Base-by-base conservation (phyloP, 2,888 invertebrate species). In the Scaptodrosophila latifasciaeformis region DNA sequence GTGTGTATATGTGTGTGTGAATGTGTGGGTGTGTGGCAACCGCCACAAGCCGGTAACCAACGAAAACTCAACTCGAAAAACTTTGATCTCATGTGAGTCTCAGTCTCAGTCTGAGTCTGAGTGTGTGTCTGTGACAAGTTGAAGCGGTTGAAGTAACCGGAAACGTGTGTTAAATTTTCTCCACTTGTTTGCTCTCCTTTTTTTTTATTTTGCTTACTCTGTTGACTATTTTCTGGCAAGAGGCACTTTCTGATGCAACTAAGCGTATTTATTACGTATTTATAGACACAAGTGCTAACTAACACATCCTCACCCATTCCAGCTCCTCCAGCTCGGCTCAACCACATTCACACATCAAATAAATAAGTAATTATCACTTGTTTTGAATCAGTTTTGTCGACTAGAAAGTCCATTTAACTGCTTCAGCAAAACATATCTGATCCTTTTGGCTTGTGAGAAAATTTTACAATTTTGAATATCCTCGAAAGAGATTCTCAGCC, bases 201-300 rank as follows among this genome's bases (percentile, higher is more conserved):
- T 48, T 64, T 53, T 54, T 49, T 53, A 47, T 51, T 34, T 15
- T 12, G 39, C n/a, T n/a, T n/a, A n/a, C n/a, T n/a, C n/a, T 37
- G 65, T 4, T 69, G 59, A 68, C 76, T 75, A 75, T 78, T 79
- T 74, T 79, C 79, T 65, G 77, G 77, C 61, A 65, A 62, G 65
- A 70, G 80, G 61, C 70, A 76, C 78, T 80, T 68, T 72, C 62
- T 63, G 74, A 70, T 70, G 67, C 74, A 74, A 74, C 80, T 80
- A 79, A 79, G 77, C 80, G 72, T 71, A 70, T 79, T 76, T 76
- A 79, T 77, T 79, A 77, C 68, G 79, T 75, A 75, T 77, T 75
- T 79, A 75, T 70, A 56, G 42, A 65, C 39, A 57, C 66, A 71
- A 78, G 76, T 68, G 63, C 57, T 58, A 71, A 68, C 63, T 57